Evolutionary conservation across 2,797 vertebrate genomes (phyloP).

Genomic region (Microctenopoma lineatum): DNA sequence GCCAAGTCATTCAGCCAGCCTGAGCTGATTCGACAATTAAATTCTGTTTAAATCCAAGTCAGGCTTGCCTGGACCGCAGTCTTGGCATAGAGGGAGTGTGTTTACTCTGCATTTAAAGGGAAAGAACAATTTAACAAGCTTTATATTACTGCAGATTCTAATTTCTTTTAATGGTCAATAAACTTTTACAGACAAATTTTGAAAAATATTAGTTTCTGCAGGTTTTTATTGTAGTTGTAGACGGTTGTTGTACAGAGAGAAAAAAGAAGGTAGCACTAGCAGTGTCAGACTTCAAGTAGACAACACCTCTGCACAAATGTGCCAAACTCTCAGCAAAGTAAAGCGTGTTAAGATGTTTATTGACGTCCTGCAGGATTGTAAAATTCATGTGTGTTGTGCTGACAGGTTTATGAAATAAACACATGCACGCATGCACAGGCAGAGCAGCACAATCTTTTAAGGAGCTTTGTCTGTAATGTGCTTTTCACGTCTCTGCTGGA

Average conservation of each 20-base stretch:
- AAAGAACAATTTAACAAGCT: slow-evolving; percentile 27
- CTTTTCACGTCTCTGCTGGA: slow-evolving; percentile 67
- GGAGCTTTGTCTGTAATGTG: slow-evolving; percentile 80
- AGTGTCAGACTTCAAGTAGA: not conserved
- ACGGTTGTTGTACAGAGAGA: not conserved
- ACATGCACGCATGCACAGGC: not conserved
- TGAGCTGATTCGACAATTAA: slow-evolving; percentile 63
- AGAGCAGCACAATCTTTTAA: slow-evolving; percentile 72
- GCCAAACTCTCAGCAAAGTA: slow-evolving; percentile 4
- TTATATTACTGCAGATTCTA: slow-evolving; percentile 2
- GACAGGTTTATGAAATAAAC: slow-evolving; percentile 54
- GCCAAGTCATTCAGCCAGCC: slow-evolving; percentile 62
- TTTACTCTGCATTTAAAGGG: slow-evolving; percentile 53
- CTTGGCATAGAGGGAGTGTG: slow-evolving; percentile 36
- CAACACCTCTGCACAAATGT: not conserved
- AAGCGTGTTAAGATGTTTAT: slow-evolving; percentile 8
- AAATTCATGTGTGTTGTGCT: slow-evolving; percentile 35
- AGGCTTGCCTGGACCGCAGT: slow-evolving; percentile 54
- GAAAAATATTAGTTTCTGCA: not conserved
- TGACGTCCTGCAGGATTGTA: slow-evolving; percentile 21
- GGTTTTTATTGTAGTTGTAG: not conserved
- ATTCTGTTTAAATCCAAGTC: slow-evolving; percentile 75
- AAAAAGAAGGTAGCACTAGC: not conserved
- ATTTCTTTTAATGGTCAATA: slow-evolving; percentile 22
- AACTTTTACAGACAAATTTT: not conserved